Evolutionary conservation across 2,113 vertebrate genomes (phyloP).

Genomic region (Rhegmatorhina hoffmannsi): DNA sequence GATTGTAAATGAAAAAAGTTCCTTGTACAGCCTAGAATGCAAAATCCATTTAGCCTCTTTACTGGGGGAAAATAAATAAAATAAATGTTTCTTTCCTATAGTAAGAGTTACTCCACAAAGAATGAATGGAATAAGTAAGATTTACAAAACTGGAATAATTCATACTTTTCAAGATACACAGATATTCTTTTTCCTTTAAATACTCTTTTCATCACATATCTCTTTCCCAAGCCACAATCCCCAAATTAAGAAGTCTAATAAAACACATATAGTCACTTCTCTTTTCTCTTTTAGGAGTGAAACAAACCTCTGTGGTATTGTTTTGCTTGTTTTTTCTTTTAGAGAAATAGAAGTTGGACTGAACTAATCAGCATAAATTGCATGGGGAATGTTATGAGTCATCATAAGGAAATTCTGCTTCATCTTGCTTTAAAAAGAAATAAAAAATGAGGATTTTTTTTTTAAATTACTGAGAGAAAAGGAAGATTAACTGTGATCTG

Average conservation of each 20-base stretch:
- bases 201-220: neutral
- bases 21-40: neutral
- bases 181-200: neutral
- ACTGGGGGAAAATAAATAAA: neutral
- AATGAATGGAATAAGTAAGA: neutral
- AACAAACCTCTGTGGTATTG: neutral
- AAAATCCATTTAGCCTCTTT: neutral
- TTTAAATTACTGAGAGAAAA: slow-evolving; percentile 63
- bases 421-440: slow-evolving; percentile 40
- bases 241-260: slow-evolving; percentile 43
- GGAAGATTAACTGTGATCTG: slow-evolving; percentile 67
- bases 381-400: neutral
- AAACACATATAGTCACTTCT: slow-evolving; percentile 9
- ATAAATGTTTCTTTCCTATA: neutral
- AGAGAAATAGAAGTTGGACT: slow-evolving; percentile 38
- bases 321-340: neutral
- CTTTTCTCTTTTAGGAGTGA: neutral
- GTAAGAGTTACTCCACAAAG: neutral
- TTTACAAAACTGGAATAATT: slow-evolving; percentile 4
- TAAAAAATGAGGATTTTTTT: slow-evolving; percentile 53
- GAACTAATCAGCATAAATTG: slow-evolving; percentile 49
- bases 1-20: neutral
- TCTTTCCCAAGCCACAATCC: neutral
- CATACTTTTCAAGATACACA: neutral
- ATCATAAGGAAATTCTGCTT: slow-evolving; percentile 51